Percentiles rank a stretch among this genome's conserved stretches.
Evolutionary conservation across 2,797 vertebrate species (phyloP).

Genomic region (Chrysocyon brachyurus): DNA sequence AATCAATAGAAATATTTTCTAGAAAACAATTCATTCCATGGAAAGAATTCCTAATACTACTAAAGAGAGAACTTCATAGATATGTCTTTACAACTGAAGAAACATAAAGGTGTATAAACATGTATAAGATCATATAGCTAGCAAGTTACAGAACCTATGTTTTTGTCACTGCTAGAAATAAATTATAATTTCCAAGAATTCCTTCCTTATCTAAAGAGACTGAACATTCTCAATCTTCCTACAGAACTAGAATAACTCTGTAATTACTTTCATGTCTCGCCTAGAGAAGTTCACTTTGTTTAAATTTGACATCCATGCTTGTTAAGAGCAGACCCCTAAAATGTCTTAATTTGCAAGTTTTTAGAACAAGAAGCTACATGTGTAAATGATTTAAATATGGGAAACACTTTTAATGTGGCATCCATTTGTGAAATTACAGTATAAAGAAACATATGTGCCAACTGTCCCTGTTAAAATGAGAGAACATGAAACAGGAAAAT

Average conservation of each 20-base stretch:
- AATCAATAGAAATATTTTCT: conserved; percentile 15
- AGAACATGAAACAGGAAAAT: conserved; percentile 59
- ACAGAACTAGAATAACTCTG: background rate
- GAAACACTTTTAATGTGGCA: conserved; percentile 64
- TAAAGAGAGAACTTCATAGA: background rate
- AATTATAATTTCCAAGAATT: background rate
- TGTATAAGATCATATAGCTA: background rate
- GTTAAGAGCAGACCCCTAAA: background rate
- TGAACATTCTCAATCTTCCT: background rate
- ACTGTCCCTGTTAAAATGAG: conserved; percentile 43
- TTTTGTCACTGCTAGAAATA: background rate
- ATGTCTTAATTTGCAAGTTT: conserved; percentile 35
- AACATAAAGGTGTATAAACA: conserved; percentile 9
- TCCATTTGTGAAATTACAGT: conserved; percentile 69
- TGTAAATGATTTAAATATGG: conserved; percentile 66
- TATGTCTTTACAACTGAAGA: conserved; percentile 7
- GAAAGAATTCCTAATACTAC: background rate
- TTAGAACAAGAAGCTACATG: conserved; percentile 40
- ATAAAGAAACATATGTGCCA: conserved; percentile 5
- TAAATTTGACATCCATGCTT: conserved; percentile 12
- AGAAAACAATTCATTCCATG: background rate
- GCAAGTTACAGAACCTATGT: background rate
- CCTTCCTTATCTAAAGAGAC: background rate
- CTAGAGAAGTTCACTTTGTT: background rate
- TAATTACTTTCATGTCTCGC: background rate